Evolutionary conservation across 2,797 vertebrate genomes (phyloP), one percentile per base, ranked within the genome.

Genomic region (Myotis myotis): DNA sequence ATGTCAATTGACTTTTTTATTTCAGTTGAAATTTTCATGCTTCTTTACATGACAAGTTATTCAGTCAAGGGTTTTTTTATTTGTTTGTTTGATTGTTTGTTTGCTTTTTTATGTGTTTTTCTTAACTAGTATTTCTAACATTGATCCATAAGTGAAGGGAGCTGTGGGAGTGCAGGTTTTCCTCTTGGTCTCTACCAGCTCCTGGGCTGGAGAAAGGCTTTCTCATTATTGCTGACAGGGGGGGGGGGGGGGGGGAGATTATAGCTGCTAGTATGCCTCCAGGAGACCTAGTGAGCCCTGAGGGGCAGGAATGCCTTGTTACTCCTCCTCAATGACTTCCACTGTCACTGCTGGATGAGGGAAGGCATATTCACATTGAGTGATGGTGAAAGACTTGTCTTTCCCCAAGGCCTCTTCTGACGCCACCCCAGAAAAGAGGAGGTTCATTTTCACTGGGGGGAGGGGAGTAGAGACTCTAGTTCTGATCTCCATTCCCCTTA

Each of bases 381-480:
- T 44, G 11, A 15, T 60, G 25, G 22, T 2, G 0, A 85, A 74
- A 85, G 23, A 64, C 20, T 62, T 68, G 0, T 41, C 16, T 79
- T 15, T 36, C 9, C 20, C 23, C 12, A 57, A 20, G 15, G 2
- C 8, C 15, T 75, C 20, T 47, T 38, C 15, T 79, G 36, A 55
- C 17, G 3, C 5, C 15, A 72, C 1, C 20, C 11, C 8, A 20
- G 36, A 60, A 60, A 33, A 3, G 9, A 55, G 4, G 28, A 10
- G 16, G 10, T 11, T 68, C 17, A 20, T 66, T 84, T 87, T 80
- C 44, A 79, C 25, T 70, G 22, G 1, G 0, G 10, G 10, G 15
- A 0, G 2, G 47, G 5, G 25, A 87, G 16, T 20, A 28, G 1
- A 62, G 6, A 0, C 1, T 80, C 16, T 25, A 12, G 2, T 49